Evolutionary conservation across 2,797 vertebrate genomes (phyloP).

Genomic region (Clarias laeviceps): DNA sequence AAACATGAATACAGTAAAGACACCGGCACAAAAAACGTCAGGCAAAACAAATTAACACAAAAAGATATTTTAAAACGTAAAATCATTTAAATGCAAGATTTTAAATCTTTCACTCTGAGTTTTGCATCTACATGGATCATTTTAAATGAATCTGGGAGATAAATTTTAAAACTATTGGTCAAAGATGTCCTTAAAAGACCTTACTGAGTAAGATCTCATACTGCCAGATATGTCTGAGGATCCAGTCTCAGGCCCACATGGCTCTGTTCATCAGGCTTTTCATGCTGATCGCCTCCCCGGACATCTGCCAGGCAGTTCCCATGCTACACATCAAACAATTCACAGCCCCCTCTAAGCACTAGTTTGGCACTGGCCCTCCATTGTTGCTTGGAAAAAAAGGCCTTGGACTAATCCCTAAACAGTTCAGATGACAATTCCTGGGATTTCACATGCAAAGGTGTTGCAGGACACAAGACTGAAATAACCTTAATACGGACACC

Average conservation of each 20-base stretch:
- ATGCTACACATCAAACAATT: slow-evolving; percentile 37
- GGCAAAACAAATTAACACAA: too few relatives aligned
- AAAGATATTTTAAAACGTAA: too few relatives aligned
- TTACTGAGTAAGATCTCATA: neutral
- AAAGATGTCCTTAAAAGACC: too few relatives aligned
- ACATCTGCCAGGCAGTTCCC: slow-evolving; percentile 49
- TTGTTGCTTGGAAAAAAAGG: slow-evolving; percentile 26
- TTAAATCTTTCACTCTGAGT: too few relatives aligned
- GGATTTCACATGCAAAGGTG: slow-evolving; percentile 64
- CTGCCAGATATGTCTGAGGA: slow-evolving; percentile 6
- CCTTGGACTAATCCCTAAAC: slow-evolving; percentile 34
- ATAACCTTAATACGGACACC: slow-evolving; percentile 58
- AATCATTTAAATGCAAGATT: too few relatives aligned
- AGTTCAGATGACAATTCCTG: slow-evolving; percentile 41
- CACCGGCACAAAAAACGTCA: too few relatives aligned
- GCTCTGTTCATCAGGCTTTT: slow-evolving; percentile 29
- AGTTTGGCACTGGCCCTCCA: slow-evolving; percentile 16
- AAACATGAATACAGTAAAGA: too few relatives aligned
- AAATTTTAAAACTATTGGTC: too few relatives aligned
- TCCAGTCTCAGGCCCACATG: slow-evolving; percentile 37
- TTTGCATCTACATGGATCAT: too few relatives aligned
- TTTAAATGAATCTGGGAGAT: too few relatives aligned
- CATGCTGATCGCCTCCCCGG: slow-evolving; percentile 33
- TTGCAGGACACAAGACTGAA: slow-evolving; percentile 69
- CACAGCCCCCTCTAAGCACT: slow-evolving; percentile 4